These are phyloP conservation scores for Phalacrocorax carbo DNA, from an alignment of 2,113 vertebrate genomes.

Conservation along the genomic window DNA sequence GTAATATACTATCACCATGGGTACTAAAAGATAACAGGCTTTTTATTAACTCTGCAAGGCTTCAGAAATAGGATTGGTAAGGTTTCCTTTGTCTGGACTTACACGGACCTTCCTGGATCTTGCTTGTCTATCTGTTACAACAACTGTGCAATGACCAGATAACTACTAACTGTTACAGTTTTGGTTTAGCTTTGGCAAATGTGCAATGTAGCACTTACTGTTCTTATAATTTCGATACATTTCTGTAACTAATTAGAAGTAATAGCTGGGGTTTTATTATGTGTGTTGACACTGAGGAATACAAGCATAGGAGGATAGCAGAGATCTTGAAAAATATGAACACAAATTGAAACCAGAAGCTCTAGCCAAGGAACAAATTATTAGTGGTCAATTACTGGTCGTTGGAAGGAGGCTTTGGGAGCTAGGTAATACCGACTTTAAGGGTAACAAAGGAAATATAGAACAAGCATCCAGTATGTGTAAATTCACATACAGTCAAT, in stretches of 20 bases:
- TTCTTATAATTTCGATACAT: background rate
- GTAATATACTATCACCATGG: background rate
- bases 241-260: background rate
- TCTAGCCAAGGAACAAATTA: background rate
- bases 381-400: background rate
- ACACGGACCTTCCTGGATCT: background rate
- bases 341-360: background rate
- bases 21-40: background rate
- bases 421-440: background rate
- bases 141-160: background rate
- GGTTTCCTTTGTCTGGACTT: background rate
- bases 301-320: background rate
- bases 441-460: background rate
- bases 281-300: background rate
- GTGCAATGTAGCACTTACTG: background rate
- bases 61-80: background rate
- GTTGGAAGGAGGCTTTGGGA: background rate
- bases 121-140: background rate
- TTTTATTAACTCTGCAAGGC: background rate
- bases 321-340: background rate
- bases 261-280: background rate
- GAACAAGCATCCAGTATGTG: background rate
- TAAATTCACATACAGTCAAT: background rate
- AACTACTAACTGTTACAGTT: background rate
- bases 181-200: background rate